Evolutionary conservation across 1,140 invertebrate species (phyloP), one percentile per base, ranked within the genome.

Genomic region (Drosophila lacteicornis): DNA sequence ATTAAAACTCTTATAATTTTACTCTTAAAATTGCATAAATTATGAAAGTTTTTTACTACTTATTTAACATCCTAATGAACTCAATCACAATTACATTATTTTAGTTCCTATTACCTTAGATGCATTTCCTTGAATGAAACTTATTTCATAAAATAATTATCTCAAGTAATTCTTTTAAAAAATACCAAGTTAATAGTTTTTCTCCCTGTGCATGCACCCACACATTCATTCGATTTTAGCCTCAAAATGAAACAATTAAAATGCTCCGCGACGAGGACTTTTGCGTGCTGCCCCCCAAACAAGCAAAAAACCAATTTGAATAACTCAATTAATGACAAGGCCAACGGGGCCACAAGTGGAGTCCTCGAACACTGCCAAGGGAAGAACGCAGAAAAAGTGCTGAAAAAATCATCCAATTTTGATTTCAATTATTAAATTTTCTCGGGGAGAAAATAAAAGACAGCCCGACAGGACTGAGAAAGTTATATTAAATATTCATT

Each of bases 401-500:
- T 58, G 55, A 49, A 77, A 73, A 77, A 70, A 59, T 56, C 59
- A 55, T 59, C 49, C 67, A 65, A 79, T 79, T 78, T 77, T 69
- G 65, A 77, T 78, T 79, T 80, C 62, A 69, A 75, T 80, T 80
- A 69, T 80, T 57, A 51, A 46, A 68, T 80, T 61, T 76, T 56
- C 47, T 25, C 7, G 19, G 42, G 15, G 2, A 47, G 51, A 59
- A 80, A 65, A 33, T 55, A 51, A 57, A 51, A 40, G 51, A 62
- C 57, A 60, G 17, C 15, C 9, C 45, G 68, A 42, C 49, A 47
- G 61, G 27, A 56, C 15, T 38, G 11, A 55, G 51, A 75, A 79
- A 81, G 75, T 90, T 84, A 58, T 79, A 88, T 87, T 78, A 87
- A 83, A 88, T 87, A 87, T 80, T 87, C 80, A 87, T 87, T 87